phyloP scores from a whole-genome alignment of 1,140 invertebrate genomes.

The Campoletis sonorensis region DNA sequence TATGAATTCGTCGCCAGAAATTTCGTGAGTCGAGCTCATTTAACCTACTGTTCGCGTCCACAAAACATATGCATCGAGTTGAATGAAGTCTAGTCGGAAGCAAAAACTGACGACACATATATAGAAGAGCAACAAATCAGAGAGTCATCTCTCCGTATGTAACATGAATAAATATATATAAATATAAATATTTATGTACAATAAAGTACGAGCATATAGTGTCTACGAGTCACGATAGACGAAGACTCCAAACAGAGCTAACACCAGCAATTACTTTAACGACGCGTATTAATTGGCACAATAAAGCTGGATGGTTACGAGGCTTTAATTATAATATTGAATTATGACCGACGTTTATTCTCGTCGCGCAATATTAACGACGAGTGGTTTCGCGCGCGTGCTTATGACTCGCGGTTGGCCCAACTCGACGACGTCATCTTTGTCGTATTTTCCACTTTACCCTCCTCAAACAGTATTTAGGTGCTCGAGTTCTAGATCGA shows the following conservation, averaged over 20 bases:
- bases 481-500: constrained; percentile 19
- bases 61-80: background rate
- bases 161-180: constrained; percentile 34
- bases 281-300: constrained; percentile 74
- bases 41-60: background rate
- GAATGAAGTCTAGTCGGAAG: constrained; percentile 2
- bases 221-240: constrained; percentile 21
- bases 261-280: constrained; percentile 69
- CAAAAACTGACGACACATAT: constrained; percentile 18
- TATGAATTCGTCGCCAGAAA: constrained; percentile 15
- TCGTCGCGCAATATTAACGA: constrained; percentile 71
- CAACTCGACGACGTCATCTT: constrained; percentile 10
- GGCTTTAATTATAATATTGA: constrained; percentile 76
- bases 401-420: constrained; percentile 48
- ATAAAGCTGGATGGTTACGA: constrained; percentile 70
- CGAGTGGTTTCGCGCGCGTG: constrained; percentile 8
- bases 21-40: constrained; percentile 19
- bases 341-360: constrained; percentile 74
- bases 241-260: constrained; percentile 27
- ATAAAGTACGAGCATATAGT: background rate
- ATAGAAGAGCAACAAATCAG: background rate
- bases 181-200: constrained; percentile 51
- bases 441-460: constrained; percentile 24
- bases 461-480: constrained; percentile 33
- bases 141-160: background rate